Percentiles rank a stretch among this genome's conserved stretches.
These are phyloP conservation scores for Trichogramma evanescens DNA, from an alignment of 2,888 invertebrate species.

Conservation along the genomic window DNA sequence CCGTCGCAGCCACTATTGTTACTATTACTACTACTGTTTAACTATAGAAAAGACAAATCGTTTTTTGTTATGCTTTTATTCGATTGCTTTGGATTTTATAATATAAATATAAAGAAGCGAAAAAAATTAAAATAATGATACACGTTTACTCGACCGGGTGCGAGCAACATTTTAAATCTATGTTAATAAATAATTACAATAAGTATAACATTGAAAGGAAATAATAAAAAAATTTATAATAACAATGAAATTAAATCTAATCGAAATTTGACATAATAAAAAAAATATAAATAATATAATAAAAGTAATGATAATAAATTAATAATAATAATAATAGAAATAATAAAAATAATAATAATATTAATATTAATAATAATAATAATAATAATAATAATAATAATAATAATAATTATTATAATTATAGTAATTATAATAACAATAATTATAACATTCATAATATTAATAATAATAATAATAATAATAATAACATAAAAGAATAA, in stretches of 20 bases:
- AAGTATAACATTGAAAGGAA: not conserved
- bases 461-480: slow-evolving; percentile 11
- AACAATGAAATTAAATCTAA: not conserved
- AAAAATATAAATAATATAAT: not conserved
- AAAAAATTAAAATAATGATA: too few relatives aligned
- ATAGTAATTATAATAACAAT: not conserved
- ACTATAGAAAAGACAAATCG: slow-evolving; percentile 20
- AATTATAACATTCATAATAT: slow-evolving; percentile 11
- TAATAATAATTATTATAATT: not conserved
- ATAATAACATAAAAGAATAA: slow-evolving; percentile 14
- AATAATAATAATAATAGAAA: not conserved
- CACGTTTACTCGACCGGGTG: slow-evolving; percentile 8
- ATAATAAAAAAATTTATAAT: not conserved
- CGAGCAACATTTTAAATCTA: slow-evolving; percentile 14
- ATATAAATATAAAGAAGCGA: not conserved
- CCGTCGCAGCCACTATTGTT: not conserved
- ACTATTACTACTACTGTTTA: slow-evolving; percentile 9
- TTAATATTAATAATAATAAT: not conserved
- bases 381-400: not conserved
- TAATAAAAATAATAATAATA: not conserved
- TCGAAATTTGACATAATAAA: not conserved
- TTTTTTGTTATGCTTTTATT: slow-evolving; percentile 23
- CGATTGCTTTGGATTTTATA: slow-evolving; percentile 12
- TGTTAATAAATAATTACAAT: not conserved
- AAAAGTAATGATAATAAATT: not conserved